Evolutionary conservation across 2,797 vertebrate genomes (phyloP), one percentile per base, ranked within the genome.

Genomic region (Furcifer pardalis): DNA sequence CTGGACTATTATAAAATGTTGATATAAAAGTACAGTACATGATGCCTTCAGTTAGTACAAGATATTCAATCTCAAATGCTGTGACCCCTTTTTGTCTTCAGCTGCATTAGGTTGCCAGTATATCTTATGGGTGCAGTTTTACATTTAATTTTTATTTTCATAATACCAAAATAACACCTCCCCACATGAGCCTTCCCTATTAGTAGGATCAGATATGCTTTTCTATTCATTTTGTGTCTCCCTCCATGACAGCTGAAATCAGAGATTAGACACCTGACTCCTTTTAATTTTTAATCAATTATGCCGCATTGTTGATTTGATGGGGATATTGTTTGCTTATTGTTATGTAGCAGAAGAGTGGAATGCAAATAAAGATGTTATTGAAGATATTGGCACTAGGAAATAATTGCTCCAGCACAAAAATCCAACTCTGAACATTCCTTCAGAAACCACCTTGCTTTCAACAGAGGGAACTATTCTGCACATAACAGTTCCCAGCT

Each of bases 241-340:
- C 46, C 46, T n/a, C 46, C 13, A 12, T 49, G 19, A 56, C 19
- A 56, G 21, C 21, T 56, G 52, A 56, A 15, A 56, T 56, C 52
- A n/a, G n/a, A n/a, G n/a, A n/a, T 56, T 56, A 56, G 19, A 37
- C 66, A 73, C 12, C 21, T 71, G 37, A 40, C 2, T 23, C 71
- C 42, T 73, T 73, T 73, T 44, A 73, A 73, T 73, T 73, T 73
- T 73, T 42, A 73, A 73, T 44, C 37, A 72, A 30, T 68, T 68
- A 37, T 68, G 1, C 17, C 21, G 9, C 12, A 65, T n/a, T 6
- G 32, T 68, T 68, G 32, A 35, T 37, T 68, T 68, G 40, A 30
- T 73, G 71, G 4, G 27, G 25, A 12, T 12, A 44, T 72, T 44
- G 2, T 30, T 44, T 46, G 3, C 1, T 72, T 44, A 44, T 71